Conservation (phyloP, 2,113 vertebrate genomes). For the Paramormyrops kingsleyae region DNA sequence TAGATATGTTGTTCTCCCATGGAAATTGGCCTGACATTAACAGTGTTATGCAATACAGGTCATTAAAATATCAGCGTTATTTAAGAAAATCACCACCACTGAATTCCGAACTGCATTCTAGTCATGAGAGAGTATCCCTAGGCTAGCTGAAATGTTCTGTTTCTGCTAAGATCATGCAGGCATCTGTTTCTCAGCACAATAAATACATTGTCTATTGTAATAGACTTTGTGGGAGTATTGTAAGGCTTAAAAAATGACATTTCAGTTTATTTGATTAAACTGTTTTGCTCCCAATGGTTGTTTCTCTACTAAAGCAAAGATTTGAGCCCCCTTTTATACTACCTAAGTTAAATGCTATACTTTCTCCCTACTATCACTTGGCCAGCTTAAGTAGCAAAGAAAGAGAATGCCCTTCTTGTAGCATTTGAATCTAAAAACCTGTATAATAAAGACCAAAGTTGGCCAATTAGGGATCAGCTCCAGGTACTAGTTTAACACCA, state of each 20-base stretch:
- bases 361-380: background rate
- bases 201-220: background rate
- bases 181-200: background rate
- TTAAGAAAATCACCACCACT: background rate
- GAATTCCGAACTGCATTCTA: background rate
- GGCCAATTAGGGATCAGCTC: background rate
- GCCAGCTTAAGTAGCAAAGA: background rate
- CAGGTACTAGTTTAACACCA: background rate
- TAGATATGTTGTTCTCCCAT: constrained; percentile 27
- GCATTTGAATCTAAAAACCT: background rate
- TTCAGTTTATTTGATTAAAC: background rate
- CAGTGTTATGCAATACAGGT: background rate
- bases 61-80: background rate
- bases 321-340: background rate
- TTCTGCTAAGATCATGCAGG: background rate
- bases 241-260: background rate
- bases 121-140: background rate
- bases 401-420: background rate
- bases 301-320: background rate
- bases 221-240: background rate
- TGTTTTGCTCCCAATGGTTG: background rate
- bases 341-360: background rate
- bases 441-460: background rate
- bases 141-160: background rate
- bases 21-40: background rate